Percentiles rank a stretch among this genome's conserved stretches.
Evolutionary conservation across 2,888 invertebrate species (phyloP).

Genomic region (Resseliella maxima): DNA sequence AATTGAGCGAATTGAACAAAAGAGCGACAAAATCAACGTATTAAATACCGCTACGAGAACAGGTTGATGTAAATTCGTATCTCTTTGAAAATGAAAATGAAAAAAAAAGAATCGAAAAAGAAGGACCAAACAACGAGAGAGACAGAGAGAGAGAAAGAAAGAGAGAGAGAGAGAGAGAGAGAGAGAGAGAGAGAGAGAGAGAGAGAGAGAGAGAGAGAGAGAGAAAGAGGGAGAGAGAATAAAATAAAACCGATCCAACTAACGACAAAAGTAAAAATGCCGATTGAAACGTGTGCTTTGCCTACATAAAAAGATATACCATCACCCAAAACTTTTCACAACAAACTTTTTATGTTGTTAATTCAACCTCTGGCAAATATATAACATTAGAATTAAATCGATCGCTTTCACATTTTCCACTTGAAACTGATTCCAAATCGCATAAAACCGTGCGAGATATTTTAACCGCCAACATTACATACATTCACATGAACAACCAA

Average conservation of each 20-base stretch:
- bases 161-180: no score
- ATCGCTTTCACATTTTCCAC: neutral
- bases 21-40: neutral
- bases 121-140: neutral
- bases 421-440: neutral
- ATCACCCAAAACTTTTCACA: neutral
- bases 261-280: neutral
- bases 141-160: no score
- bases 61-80: neutral
- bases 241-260: no score
- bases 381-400: neutral
- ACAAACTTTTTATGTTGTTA: constrained; percentile 40
- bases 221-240: no score
- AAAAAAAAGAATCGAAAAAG: neutral
- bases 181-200: no score
- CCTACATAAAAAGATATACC: no score
- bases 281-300: no score
- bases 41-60: neutral
- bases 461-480: neutral
- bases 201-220: no score
- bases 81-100: neutral
- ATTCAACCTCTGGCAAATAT: neutral
- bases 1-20: neutral
- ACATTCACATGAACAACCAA: no score
- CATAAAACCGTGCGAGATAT: neutral